These are phyloP conservation scores for Drosophila repleta DNA, from an alignment of 1,140 invertebrate genomes.

Conservation along the genomic window DNA sequence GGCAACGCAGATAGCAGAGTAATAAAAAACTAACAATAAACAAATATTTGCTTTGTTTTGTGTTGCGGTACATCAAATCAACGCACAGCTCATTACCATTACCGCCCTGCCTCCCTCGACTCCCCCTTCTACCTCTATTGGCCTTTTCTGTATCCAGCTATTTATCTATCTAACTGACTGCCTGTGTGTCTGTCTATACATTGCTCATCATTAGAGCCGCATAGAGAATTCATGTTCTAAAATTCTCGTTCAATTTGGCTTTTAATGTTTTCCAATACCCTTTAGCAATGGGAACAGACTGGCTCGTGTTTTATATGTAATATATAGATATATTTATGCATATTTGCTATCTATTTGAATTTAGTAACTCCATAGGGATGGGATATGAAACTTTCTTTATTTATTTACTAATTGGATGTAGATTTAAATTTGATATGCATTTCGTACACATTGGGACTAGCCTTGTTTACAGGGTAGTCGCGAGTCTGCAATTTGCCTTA, in stretches of 20 bases:
- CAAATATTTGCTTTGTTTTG: constrained; percentile 37
- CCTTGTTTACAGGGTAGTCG: too few species aligned
- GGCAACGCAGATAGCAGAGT: neutral
- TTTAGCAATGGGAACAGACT: neutral
- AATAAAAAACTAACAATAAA: constrained; percentile 22
- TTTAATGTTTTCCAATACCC: constrained; percentile 51
- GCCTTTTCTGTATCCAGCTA: constrained; percentile 2
- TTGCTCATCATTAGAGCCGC: constrained; percentile 28
- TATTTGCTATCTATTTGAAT: too few species aligned
- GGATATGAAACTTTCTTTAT: too few species aligned
- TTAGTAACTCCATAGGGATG: too few species aligned
- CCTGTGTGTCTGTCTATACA: constrained; percentile 5
- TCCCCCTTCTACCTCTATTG: neutral
- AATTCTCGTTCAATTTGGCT: constrained; percentile 65
- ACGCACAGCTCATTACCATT: constrained; percentile 48
- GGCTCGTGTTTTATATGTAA: too few species aligned
- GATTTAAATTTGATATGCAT: too few species aligned
- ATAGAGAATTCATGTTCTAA: constrained; percentile 12
- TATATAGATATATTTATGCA: too few species aligned
- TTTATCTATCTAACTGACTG: constrained; percentile 29
- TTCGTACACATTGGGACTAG: too few species aligned
- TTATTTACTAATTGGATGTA: too few species aligned
- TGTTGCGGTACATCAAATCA: constrained; percentile 44
- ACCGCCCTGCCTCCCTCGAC: neutral
- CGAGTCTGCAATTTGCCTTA: constrained; percentile 3